A percentile compares a stretch with the other conserved stretches of the same genome.
Evolutionary conservation across 1,140 invertebrate species (phyloP).

Genomic region (Saccostrea cuccullata): DNA sequence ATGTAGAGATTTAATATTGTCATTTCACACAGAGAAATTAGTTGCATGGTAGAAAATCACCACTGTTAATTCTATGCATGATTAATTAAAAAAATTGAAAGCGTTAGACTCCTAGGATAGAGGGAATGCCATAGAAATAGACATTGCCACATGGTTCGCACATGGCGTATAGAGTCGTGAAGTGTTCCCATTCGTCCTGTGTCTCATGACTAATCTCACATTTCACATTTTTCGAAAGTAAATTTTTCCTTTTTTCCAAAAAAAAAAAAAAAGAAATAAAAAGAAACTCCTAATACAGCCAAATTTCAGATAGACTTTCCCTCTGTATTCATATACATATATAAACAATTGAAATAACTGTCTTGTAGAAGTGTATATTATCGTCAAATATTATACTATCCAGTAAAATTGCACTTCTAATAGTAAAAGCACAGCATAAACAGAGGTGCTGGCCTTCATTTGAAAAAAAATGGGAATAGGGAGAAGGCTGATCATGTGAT

Average conservation of each 20-base stretch:
- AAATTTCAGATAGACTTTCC: background rate
- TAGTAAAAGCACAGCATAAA: background rate
- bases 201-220: slow-evolving; percentile 33
- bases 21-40: background rate
- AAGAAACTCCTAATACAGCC: background rate
- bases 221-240: slow-evolving; percentile 4
- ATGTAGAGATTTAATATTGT: background rate
- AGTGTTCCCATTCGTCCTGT: slow-evolving; percentile 12
- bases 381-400: background rate
- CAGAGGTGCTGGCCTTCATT: background rate
- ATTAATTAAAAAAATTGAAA: background rate
- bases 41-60: slow-evolving; percentile 30
- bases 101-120: slow-evolving; percentile 8
- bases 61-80: slow-evolving; percentile 30
- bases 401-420: background rate
- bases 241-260: background rate
- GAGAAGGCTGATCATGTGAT: background rate
- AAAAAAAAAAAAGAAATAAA: background rate
- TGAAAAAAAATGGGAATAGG: background rate
- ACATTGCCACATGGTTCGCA: slow-evolving; percentile 38
- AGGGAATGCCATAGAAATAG: slow-evolving; percentile 41
- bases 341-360: background rate
- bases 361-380: background rate
- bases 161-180: slow-evolving; percentile 21
- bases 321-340: background rate